Base-by-base conservation (phyloP, 2,113 vertebrate species). In the Notarius quadriscutis region DNA sequence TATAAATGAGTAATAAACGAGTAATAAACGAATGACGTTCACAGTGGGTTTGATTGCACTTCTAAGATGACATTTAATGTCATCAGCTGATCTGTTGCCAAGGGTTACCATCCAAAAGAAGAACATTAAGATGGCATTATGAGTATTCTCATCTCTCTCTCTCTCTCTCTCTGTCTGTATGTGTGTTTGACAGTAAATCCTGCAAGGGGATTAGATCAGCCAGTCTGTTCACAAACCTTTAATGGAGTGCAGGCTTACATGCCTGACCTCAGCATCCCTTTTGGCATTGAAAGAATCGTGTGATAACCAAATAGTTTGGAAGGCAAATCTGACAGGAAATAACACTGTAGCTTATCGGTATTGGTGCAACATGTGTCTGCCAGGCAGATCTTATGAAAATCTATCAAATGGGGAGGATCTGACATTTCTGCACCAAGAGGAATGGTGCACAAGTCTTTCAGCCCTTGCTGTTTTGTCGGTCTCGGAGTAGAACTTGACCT, bases 161-260 rank as follows among this genome's bases (percentile, higher is more conserved):
- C 2, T 34, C 62, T 25, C 22, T 62, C 18, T 62, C 60, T 25
- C 60, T 62, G 4, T 22, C 1, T 62, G 0, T 22, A 0, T 63
- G 6, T 63, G 7, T 65, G 41, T 11, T 20, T 25, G 48, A 75
- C 20, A 51, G 55, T 10, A 80, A 58, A 34, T 57, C 17, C 55
- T 58, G 8, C 11, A 60, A 69, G 10, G 79, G 81, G 57, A 84
- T 89, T 80, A 80, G 22, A 27, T 51, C 53, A 84, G 71, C 22
- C 5, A 7, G 51, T n/a, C 50, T 82, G 58, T 18, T 74, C 79
- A 62, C 79, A 51, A 74, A 82, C 57, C 25, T n/a, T 81, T 75
- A 81, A 82, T 63, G 15, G 50, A 15, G 1, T 7, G 1, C n/a
- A 34, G 57, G 30, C 55, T 83, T 83, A 58, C 11, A 57, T 55